A percentile compares a stretch with the other conserved stretches of the same genome.
These are phyloP conservation scores for Physeter macrocephalus DNA, from an alignment of 2,113 vertebrate species.

Conservation along the genomic window DNA sequence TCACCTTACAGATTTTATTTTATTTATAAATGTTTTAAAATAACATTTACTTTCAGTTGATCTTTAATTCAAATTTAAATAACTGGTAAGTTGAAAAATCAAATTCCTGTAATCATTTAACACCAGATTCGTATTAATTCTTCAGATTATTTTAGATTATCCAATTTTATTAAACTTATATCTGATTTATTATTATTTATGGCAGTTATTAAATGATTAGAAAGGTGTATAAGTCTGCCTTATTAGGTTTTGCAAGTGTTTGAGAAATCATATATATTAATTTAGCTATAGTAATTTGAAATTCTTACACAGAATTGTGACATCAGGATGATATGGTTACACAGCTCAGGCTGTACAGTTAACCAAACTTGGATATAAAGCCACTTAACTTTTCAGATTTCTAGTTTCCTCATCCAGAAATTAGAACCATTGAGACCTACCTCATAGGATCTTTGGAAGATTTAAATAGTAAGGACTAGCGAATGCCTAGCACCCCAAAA, in stretches of 20 bases:
- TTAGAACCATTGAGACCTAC: not conserved
- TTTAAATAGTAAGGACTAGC: not conserved
- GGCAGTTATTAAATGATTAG: not conserved
- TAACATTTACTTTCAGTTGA: not conserved
- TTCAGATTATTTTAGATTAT: not conserved
- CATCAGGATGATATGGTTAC: not conserved
- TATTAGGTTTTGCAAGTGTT: not conserved
- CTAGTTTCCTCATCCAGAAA: not conserved
- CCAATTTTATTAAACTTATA: not conserved
- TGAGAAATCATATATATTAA: not conserved
- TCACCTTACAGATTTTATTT: not conserved
- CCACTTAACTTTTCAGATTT: not conserved
- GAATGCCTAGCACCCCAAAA: not conserved
- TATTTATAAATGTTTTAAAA: not conserved
- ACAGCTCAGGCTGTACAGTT: not conserved
- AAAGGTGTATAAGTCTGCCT: not conserved
- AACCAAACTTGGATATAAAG: not conserved
- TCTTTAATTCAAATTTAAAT: not conserved
- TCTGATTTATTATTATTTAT: not conserved
- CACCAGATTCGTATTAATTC: not conserved
- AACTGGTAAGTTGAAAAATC: not conserved
- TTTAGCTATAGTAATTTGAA: not conserved
- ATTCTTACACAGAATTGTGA: not conserved
- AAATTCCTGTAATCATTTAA: not conserved
- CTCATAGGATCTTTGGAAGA: not conserved